Conservation (phyloP, 1,140 invertebrate species). For the Diabrotica undecimpunctata region DNA sequence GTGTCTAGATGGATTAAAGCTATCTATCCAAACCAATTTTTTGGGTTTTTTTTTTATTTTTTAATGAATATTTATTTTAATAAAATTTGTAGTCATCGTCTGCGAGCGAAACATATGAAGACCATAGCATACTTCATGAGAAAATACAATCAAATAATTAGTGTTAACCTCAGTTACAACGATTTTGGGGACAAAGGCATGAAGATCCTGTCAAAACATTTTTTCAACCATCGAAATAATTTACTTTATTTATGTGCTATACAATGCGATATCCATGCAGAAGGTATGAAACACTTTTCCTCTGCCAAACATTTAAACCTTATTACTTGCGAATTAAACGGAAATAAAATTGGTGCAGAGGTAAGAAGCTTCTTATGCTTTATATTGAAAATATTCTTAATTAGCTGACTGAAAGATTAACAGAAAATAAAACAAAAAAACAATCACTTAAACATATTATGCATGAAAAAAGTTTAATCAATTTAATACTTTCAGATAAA, state of each 20-base stretch:
- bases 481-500: no score
- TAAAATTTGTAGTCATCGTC: conserved; percentile 38
- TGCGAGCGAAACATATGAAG: conserved; percentile 50
- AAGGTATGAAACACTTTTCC: conserved; percentile 39
- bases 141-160: conserved; percentile 47
- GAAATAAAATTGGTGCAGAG: conserved; percentile 52
- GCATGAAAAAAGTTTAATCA: no score
- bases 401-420: no score
- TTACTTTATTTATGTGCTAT: conserved; percentile 54
- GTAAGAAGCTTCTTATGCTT: background rate
- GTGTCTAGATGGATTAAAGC: no score
- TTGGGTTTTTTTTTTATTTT: no score
- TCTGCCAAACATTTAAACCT: conserved; percentile 42
- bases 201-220: conserved; percentile 44
- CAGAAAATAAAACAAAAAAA: no score
- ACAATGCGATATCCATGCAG: conserved; percentile 50
- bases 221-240: conserved; percentile 35
- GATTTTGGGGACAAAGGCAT: conserved; percentile 53
- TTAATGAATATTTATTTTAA: no score
- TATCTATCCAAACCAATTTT: no score
- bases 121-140: conserved; percentile 50
- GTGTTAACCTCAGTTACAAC: conserved; percentile 55
- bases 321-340: conserved; percentile 46
- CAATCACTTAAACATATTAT: no score
- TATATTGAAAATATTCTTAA: no score